These are phyloP conservation scores for Pyrgilauda ruficollis DNA, from an alignment of 2,113 vertebrate species.

Conservation along the genomic window DNA sequence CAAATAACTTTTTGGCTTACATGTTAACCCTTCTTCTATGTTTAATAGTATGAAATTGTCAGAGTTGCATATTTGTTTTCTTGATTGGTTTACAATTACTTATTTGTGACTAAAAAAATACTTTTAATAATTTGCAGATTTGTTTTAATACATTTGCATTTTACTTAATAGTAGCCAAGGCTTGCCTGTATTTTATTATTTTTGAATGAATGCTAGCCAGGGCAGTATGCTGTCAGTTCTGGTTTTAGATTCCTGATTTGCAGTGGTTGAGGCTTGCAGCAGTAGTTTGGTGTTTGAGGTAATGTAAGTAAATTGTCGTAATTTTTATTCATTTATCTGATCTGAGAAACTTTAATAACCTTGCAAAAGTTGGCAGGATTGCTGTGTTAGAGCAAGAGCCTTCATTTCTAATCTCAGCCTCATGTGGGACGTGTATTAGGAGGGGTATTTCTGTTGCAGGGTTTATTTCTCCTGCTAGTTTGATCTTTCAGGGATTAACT, in stretches of 20 bases:
- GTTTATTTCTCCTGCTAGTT: not conserved
- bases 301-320: not conserved
- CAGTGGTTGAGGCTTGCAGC: not conserved
- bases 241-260: conserved; percentile 45
- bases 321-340: conserved; percentile 1
- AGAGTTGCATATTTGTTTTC: not conserved
- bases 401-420: conserved; percentile 8
- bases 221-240: not conserved
- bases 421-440: not conserved
- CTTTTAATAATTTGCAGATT: not conserved
- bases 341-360: conserved; percentile 37
- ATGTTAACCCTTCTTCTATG: conserved; percentile 67
- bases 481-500: not conserved
- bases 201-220: not conserved
- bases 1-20: conserved; percentile 65
- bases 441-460: not conserved
- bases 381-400: not conserved
- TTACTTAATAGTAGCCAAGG: not conserved
- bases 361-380: conserved; percentile 8
- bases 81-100: not conserved
- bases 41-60: conserved; percentile 2
- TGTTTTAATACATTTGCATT: not conserved
- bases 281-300: not conserved
- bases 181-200: not conserved
- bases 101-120: not conserved